Evolutionary conservation across 2,113 vertebrate species (phyloP).

Genomic region (Spheniscus mendiculus): DNA sequence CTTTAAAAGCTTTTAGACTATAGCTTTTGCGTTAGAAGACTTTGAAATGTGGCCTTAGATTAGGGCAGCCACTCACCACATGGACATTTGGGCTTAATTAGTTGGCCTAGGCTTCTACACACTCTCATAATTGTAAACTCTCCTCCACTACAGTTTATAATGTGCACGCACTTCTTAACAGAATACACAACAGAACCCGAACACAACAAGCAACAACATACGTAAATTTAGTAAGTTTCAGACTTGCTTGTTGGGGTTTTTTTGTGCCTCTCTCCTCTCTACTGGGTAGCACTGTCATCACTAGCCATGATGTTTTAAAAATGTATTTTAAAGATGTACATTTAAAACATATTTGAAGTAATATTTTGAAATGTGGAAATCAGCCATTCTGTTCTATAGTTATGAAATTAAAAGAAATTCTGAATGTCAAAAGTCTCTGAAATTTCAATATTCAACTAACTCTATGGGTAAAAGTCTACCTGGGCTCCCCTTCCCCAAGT

Average conservation of each 20-base stretch:
- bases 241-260: rapidly evolving
- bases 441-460: background rate
- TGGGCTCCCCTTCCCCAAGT: background rate
- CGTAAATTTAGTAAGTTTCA: background rate
- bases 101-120: too few species aligned
- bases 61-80: background rate
- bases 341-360: background rate
- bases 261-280: background rate
- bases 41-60: background rate
- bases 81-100: background rate
- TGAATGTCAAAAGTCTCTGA: background rate
- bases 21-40: background rate
- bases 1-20: background rate
- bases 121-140: background rate
- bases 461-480: background rate
- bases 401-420: background rate
- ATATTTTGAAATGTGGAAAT: background rate
- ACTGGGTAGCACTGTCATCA: background rate
- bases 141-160: background rate
- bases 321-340: background rate
- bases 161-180: background rate
- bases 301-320: background rate
- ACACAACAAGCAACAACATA: background rate
- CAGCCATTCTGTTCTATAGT: background rate
- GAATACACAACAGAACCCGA: background rate